Base-by-base conservation (phyloP, 2,797 vertebrate species). In the Tragopan temminckii region DNA sequence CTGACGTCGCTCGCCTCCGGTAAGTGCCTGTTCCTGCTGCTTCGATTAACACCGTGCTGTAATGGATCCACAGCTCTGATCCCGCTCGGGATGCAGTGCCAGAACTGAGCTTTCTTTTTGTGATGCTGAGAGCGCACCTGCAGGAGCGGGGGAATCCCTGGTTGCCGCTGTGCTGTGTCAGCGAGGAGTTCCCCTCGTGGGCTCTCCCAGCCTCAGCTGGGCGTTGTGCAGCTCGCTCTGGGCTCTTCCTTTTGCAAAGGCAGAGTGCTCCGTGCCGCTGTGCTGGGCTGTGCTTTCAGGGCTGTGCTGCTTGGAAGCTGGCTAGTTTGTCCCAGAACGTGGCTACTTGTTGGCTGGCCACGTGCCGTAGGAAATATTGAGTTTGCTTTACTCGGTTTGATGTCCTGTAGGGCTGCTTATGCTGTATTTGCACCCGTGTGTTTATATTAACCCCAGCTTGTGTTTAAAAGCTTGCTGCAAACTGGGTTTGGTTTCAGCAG, bases 81-180 rank as follows among this genome's bases (percentile, higher is more conserved):
- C 18, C 29, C 31, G 3, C 18, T 42, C 3, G 16, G 16, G 48
- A 36, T 1, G 24, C 4, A 35, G 15, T 70, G 80, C 45, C 0
- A 1, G 58, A 50, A 62, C 8, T 4, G 66, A 89, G 82, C 62
- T 64, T 63, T 85, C 33, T 29, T 88, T 33, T 25, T 36, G 80
- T 94, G 95, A 85, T 93, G 96, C 96, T 69, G 79, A 95, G 95
- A 94, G 95, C 83, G 94, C 96, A 95, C 90, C 95, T 94, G 36
- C 86, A 45, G 89, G 96, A 95, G 97, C 85, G 36, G 94, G 98
- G 98, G 97, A 98, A 98, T 98, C 96, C 98, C 98, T 74, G 67
- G 70, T 48, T 92, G 69, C 84, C 45, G 62, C 24, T 9, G 93
- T 97, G 91, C 81, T 76, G 8, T 97, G 97, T 97, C 96, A 96